Evolutionary conservation across 2,797 vertebrate genomes (phyloP).

Genomic region (Erithacus rubecula): DNA sequence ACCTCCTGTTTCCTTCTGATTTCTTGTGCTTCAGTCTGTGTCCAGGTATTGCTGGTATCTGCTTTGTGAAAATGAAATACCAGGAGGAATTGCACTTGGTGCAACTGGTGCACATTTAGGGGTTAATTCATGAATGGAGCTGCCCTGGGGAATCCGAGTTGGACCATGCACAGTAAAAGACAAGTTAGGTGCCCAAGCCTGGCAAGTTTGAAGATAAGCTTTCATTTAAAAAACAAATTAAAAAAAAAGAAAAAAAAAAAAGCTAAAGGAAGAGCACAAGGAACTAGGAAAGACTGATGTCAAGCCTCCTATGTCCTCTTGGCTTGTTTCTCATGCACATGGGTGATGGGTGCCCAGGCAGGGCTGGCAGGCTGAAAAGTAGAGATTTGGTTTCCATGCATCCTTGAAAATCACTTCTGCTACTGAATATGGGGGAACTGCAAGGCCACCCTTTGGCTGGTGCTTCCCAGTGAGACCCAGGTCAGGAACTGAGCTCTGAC

Average conservation of each 20-base stretch:
- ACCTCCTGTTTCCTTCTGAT: neutral
- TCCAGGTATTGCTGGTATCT: neutral
- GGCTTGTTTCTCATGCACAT: neutral
- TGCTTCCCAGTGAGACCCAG: neutral
- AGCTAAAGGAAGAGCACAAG: neutral
- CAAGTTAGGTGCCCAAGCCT: neutral
- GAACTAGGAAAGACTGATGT: neutral
- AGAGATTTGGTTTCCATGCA: neutral
- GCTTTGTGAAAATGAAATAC: conserved; percentile 19
- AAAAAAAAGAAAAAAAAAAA: neutral
- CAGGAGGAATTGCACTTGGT: neutral
- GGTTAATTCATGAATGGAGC: neutral
- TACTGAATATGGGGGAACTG: neutral
- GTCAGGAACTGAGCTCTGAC: neutral
- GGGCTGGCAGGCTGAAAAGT: neutral
- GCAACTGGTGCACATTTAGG: neutral
- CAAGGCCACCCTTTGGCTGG: neutral
- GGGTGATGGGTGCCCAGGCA: neutral
- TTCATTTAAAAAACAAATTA: no score
- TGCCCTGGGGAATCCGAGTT: neutral
- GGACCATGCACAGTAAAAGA: neutral
- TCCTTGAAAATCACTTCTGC: neutral
- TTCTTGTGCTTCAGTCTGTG: conserved; percentile 50
- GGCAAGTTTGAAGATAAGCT: neutral
- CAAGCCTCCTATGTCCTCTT: neutral